A percentile compares a stretch with the other conserved stretches of the same genome.
phyloP scores from a whole-genome alignment of 2,797 vertebrate species.

The Rhinichthys osculus region DNA sequence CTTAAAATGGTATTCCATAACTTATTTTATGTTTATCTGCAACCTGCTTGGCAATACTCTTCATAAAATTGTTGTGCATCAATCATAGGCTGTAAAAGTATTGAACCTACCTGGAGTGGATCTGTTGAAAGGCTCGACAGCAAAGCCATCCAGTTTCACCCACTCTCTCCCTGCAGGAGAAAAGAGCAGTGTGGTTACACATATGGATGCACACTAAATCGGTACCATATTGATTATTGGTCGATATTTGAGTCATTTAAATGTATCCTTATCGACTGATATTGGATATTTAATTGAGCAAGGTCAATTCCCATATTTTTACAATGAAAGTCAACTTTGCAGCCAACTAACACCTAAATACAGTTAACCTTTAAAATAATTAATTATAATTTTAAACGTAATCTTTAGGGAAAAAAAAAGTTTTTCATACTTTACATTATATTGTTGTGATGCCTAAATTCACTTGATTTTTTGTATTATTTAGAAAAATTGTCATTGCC shows the following conservation, averaged over 20 bases:
- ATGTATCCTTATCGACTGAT: background rate
- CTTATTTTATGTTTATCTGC: background rate
- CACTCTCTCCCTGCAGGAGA: conserved; percentile 76
- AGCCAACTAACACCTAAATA: background rate
- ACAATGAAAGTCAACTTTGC: background rate
- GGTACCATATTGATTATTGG: background rate
- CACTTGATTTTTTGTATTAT: too few relatives aligned
- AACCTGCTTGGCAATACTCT: background rate
- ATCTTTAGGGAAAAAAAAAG: background rate
- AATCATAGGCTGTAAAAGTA: background rate
- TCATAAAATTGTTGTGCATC: background rate
- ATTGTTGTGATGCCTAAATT: too few relatives aligned
- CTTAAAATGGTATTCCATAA: background rate
- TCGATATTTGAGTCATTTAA: background rate
- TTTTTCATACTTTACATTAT: background rate
- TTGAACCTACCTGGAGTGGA: conserved; percentile 75
- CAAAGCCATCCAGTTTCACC: conserved; percentile 82
- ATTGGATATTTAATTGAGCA: background rate
- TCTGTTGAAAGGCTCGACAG: conserved; percentile 79
- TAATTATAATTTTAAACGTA: background rate
- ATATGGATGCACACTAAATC: background rate
- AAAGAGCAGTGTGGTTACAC: conserved; percentile 17
- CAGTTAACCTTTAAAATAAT: background rate
- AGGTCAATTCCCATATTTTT: background rate
- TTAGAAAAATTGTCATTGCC: too few relatives aligned